A percentile compares a stretch with the other conserved stretches of the same genome.
Evolutionary conservation across 2,888 invertebrate species (phyloP).

Genomic region (Microchrysa polita): DNA sequence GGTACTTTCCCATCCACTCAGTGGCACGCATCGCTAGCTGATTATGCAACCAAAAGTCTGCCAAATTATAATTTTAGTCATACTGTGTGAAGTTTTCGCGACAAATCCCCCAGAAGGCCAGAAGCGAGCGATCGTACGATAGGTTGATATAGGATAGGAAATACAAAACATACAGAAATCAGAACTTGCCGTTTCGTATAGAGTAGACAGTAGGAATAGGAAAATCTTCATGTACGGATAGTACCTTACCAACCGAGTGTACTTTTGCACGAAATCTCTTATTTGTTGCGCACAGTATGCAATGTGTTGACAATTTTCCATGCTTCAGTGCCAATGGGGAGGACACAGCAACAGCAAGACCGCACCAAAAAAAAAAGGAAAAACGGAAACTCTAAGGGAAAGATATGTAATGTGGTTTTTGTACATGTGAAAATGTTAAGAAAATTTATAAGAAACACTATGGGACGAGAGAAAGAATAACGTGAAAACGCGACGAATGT

Average conservation of each 20-base stretch:
- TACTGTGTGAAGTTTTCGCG: slow-evolving; percentile 28
- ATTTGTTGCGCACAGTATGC: no score
- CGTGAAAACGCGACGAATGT: background rate
- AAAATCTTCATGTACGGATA: background rate
- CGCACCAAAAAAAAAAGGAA: slow-evolving; percentile 26
- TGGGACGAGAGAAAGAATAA: background rate
- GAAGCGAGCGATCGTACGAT: background rate
- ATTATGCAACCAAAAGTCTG: slow-evolving; percentile 37
- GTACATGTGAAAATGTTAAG: background rate
- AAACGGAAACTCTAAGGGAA: slow-evolving; percentile 6
- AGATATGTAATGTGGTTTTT: no score
- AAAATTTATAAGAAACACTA: slow-evolving; percentile 20
- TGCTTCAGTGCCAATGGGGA: slow-evolving; percentile 26
- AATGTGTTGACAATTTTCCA: slow-evolving; percentile 40
- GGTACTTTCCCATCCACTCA: background rate
- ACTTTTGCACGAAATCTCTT: no score
- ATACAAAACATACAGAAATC: no score
- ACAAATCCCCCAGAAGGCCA: slow-evolving; percentile 17
- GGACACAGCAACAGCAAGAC: no score
- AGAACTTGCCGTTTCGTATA: no score
- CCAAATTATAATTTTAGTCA: slow-evolving; percentile 38
- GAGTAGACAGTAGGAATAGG: no score
- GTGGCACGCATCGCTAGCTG: slow-evolving; percentile 35
- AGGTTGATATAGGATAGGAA: no score
- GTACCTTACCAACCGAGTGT: background rate